phyloP scores from a whole-genome alignment of 2,113 vertebrate genomes.

The Chionodraco myersi region DNA sequence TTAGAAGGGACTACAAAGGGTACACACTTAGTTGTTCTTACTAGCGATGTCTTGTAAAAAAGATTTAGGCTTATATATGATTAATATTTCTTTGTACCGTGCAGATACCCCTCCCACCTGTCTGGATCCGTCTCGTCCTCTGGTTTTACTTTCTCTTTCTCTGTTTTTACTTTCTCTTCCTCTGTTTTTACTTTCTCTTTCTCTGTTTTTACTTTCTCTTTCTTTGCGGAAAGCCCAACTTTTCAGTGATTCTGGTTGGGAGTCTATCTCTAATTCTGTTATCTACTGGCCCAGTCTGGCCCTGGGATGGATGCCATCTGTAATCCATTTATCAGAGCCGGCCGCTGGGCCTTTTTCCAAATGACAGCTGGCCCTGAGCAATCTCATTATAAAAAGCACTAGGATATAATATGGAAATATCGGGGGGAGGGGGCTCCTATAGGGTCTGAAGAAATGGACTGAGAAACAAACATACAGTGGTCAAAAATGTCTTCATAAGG shows the following conservation, averaged over 20 bases:
- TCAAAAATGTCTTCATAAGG: not conserved
- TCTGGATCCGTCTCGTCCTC: not conserved
- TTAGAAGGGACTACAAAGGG: not conserved
- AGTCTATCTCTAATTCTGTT: slow-evolving; percentile 79
- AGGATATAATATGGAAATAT: slow-evolving; percentile 76
- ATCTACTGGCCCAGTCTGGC: slow-evolving; percentile 79
- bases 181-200: slow-evolving; percentile 28
- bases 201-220: slow-evolving; percentile 25
- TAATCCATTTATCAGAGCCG: slow-evolving; percentile 80
- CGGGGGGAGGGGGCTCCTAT: slow-evolving; percentile 12
- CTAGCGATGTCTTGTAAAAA: not conserved
- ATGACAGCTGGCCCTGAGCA: slow-evolving; percentile 77
- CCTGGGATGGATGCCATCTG: slow-evolving; percentile 74
- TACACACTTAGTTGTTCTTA: not conserved
- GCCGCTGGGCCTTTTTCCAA: slow-evolving; percentile 74
- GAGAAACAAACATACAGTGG: slow-evolving; percentile 3
- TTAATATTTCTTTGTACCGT: not conserved
- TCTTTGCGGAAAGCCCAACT: slow-evolving; percentile 65
- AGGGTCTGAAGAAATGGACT: slow-evolving; percentile 27
- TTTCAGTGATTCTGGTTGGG: slow-evolving; percentile 72
- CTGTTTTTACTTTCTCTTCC: slow-evolving; percentile 25
- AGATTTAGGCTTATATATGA: not conserved
- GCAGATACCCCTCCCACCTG: not conserved
- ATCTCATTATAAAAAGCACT: slow-evolving; percentile 77
- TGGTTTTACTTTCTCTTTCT: slow-evolving; percentile 27